A percentile compares a stretch with the other conserved stretches of the same genome.
phyloP scores from a whole-genome alignment of 1,140 invertebrate species.

The Aphidius gifuensis region DNA sequence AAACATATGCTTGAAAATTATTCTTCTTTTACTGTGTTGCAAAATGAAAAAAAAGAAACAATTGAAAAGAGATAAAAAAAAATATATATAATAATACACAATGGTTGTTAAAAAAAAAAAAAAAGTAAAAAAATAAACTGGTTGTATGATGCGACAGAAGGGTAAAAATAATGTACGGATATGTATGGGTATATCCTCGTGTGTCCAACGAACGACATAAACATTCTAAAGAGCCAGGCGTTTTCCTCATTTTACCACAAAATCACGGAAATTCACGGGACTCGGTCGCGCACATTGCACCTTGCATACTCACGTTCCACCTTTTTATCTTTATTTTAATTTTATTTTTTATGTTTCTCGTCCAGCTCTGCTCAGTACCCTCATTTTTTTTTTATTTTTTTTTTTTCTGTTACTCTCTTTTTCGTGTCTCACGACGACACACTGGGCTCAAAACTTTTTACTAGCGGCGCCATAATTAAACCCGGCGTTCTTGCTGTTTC shows the following conservation, averaged over 20 bases:
- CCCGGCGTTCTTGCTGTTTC: constrained; percentile 45
- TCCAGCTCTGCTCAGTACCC: constrained; percentile 1
- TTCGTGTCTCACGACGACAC: constrained; percentile 14
- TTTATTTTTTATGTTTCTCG: constrained; percentile 18
- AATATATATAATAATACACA: constrained; percentile 19
- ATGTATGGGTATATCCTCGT: constrained; percentile 18
- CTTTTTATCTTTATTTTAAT: background rate
- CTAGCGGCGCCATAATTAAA: constrained; percentile 47
- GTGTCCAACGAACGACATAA: constrained; percentile 39
- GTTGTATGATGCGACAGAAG: constrained; percentile 18
- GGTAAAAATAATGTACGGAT: constrained; percentile 12
- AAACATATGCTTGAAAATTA: constrained; percentile 24
- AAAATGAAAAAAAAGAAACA: constrained; percentile 5
- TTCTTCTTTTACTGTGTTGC: constrained; percentile 5
- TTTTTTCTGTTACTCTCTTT: constrained; percentile 24
- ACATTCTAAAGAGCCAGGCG: constrained; percentile 40
- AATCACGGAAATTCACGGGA: constrained; percentile 39
- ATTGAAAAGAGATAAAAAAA: constrained; percentile 25
- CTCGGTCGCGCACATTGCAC: constrained; percentile 17
- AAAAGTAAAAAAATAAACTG: constrained; percentile 4
- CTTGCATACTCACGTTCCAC: constrained; percentile 3
- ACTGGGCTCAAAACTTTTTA: constrained; percentile 46
- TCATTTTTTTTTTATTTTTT: constrained; percentile 13
- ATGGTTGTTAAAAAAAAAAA: background rate
- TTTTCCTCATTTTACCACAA: constrained; percentile 30